Conservation (phyloP, 2,888 invertebrate genomes). For the Hypena proboscidalis region DNA sequence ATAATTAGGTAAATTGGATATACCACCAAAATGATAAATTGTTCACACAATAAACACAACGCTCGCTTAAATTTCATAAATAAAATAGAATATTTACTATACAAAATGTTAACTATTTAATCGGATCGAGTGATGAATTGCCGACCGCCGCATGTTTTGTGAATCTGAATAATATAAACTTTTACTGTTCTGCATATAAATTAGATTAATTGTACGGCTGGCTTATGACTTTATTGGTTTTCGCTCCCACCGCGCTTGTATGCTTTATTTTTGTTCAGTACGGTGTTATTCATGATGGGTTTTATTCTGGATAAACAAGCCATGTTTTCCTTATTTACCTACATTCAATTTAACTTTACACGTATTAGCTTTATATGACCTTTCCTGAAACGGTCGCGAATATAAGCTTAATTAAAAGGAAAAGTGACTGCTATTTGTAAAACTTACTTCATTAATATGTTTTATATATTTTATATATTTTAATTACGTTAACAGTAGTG, state of each 20-base stretch:
- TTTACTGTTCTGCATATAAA: conserved; percentile 26
- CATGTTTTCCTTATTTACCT: conserved; percentile 3
- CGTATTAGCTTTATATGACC: no score
- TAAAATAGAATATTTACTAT: background rate
- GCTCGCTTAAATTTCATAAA: background rate
- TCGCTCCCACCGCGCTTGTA: conserved; percentile 3
- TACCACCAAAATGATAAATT: no score
- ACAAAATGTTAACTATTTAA: conserved; percentile 4
- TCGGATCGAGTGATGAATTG: conserved; percentile 5
- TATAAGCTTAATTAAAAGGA: no score
- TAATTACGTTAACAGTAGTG: no score
- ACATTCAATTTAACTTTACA: no score
- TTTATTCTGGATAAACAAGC: background rate
- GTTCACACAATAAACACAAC: background rate
- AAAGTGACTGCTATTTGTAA: no score
- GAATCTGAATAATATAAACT: conserved; percentile 10
- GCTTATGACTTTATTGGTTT: conserved; percentile 26
- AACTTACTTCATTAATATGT: no score
- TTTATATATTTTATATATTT: no score
- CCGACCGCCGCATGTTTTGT: conserved; percentile 4
- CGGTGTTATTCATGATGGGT: background rate
- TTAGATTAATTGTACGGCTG: conserved; percentile 27
- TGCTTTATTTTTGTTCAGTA: conserved; percentile 1
- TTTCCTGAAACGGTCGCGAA: no score
- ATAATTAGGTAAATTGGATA: no score